phyloP scores from a whole-genome alignment of 2,888 invertebrate species.

The Lepidonotus clava region DNA sequence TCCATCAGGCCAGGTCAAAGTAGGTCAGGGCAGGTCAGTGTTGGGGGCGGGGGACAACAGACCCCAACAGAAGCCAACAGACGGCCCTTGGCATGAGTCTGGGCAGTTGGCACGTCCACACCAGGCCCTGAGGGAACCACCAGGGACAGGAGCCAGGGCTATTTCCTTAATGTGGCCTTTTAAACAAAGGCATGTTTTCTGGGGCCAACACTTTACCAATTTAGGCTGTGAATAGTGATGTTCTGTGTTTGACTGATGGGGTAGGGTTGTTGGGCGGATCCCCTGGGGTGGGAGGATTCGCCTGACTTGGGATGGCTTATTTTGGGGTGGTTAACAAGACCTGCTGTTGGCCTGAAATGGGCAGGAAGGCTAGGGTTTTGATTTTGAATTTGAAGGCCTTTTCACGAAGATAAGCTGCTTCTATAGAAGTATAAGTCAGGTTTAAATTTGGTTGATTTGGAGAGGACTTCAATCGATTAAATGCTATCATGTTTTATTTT shows the following conservation, averaged over 20 bases:
- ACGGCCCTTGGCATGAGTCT: background rate
- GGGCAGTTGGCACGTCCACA: background rate
- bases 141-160: background rate
- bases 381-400: no score
- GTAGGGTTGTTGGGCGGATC: background rate
- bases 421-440: no score
- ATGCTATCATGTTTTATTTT: no score
- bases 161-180: constrained; percentile 29
- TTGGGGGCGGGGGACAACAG: background rate
- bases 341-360: no score
- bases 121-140: background rate
- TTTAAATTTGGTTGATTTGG: no score
- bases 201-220: constrained; percentile 10
- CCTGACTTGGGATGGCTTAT: background rate
- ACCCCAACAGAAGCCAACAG: constrained; percentile 9
- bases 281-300: background rate
- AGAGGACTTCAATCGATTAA: no score
- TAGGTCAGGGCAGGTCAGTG: background rate
- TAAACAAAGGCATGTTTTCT: constrained; percentile 40
- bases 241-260: constrained; percentile 17
- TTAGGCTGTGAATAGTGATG: background rate
- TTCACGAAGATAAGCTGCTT: no score
- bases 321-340: background rate
- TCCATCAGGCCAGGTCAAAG: no score
- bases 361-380: no score